A percentile compares a stretch with the other conserved stretches of the same genome.
These are phyloP conservation scores for Cheilosia variabilis DNA, from an alignment of 2,888 invertebrate species.

Conservation along the genomic window DNA sequence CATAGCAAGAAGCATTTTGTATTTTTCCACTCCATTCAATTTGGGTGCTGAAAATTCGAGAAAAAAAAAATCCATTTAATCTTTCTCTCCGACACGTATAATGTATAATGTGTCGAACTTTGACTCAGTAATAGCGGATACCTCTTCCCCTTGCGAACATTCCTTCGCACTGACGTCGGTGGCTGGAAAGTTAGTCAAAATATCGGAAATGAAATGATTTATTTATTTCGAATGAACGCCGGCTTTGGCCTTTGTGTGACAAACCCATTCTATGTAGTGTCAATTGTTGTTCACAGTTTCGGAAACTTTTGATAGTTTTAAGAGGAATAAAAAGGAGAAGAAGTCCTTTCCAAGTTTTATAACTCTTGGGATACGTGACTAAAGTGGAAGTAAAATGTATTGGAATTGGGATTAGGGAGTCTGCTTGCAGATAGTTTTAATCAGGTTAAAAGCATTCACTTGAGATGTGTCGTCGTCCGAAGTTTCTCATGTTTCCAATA, in stretches of 20 bases:
- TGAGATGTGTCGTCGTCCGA: background rate
- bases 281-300: slow-evolving; percentile 28
- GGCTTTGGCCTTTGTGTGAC: background rate
- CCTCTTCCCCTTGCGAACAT: too few species aligned
- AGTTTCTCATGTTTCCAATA: background rate
- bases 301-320: slow-evolving; percentile 1
- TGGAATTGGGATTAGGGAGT: background rate
- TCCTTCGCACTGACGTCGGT: background rate
- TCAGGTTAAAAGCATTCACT: slow-evolving; percentile 19
- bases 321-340: background rate
- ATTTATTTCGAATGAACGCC: slow-evolving; percentile 18
- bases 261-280: background rate
- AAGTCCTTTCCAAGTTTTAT: background rate
- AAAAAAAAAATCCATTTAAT: background rate
- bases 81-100: too few species aligned
- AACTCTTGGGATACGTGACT: slow-evolving; percentile 16
- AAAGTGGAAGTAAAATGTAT: slow-evolving; percentile 4
- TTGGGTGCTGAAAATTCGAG: background rate
- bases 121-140: too few species aligned
- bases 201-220: slow-evolving; percentile 18
- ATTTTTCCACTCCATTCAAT: background rate
- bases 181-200: background rate
- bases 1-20: too few species aligned
- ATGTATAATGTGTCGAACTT: too few species aligned
- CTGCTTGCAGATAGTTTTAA: slow-evolving; percentile 16